These are phyloP conservation scores for Ptychadena robeensis DNA, from an alignment of 2,797 vertebrate species.

Conservation along the genomic window DNA sequence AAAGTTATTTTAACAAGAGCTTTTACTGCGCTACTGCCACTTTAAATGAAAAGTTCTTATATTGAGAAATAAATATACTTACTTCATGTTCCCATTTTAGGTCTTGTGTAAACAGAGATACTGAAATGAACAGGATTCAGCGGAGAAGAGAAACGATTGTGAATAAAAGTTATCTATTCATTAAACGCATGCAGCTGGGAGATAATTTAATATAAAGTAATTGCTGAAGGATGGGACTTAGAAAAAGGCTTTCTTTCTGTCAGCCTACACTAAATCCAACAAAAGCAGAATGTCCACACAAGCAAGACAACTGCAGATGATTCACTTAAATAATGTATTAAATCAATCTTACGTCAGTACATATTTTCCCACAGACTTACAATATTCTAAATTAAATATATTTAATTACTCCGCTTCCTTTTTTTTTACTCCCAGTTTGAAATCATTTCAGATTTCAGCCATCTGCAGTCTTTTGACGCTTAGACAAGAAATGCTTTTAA, in stretches of 20 bases:
- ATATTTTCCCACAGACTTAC: slow-evolving; percentile 69
- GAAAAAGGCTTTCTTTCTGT: slow-evolving; percentile 67
- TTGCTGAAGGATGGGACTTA: slow-evolving; percentile 68
- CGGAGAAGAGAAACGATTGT: slow-evolving; percentile 12
- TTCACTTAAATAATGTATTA: slow-evolving; percentile 72
- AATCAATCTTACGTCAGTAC: slow-evolving; percentile 69
- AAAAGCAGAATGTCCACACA: slow-evolving; percentile 69
- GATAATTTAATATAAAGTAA: slow-evolving; percentile 69
- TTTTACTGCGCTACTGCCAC: neutral
- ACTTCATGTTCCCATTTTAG: slow-evolving; percentile 27
- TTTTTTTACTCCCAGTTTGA: slow-evolving; percentile 70
- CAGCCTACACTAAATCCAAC: slow-evolving; percentile 65
- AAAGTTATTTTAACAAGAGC: neutral
- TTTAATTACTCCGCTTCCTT: slow-evolving; percentile 63
- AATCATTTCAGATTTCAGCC: slow-evolving; percentile 73
- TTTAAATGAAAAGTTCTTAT: neutral
- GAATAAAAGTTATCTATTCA: slow-evolving; percentile 55
- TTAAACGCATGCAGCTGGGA: slow-evolving; percentile 63
- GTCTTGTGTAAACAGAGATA: slow-evolving; percentile 29
- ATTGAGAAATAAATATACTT: slow-evolving; percentile 1
- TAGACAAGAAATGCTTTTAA: slow-evolving; percentile 70
- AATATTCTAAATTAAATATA: slow-evolving; percentile 46
- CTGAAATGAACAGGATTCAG: slow-evolving; percentile 33
- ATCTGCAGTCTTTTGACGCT: slow-evolving; percentile 72
- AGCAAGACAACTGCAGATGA: slow-evolving; percentile 65